Conservation (phyloP, 2,113 vertebrate genomes). For the Nematolebias whitei region DNA sequence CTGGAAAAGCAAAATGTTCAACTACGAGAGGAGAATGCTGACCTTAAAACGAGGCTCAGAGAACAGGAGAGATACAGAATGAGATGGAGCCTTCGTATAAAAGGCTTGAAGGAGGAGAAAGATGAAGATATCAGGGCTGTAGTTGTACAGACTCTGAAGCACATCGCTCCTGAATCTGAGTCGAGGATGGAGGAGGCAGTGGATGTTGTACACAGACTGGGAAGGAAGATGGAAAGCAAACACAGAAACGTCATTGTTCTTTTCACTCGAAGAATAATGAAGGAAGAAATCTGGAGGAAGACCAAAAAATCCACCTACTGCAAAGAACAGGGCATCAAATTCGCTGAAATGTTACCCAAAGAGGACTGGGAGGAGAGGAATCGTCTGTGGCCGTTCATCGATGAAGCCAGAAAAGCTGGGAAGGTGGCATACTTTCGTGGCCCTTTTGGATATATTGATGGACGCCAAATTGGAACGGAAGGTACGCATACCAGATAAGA, state of each 20-base stretch:
- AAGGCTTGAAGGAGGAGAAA: conserved; percentile 8
- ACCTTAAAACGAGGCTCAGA: neutral
- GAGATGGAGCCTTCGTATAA: neutral
- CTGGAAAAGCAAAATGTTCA: neutral
- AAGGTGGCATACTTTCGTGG: neutral
- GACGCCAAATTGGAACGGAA: neutral
- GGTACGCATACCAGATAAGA: neutral
- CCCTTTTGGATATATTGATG: neutral
- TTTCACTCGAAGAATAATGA: neutral
- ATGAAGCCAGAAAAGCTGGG: neutral
- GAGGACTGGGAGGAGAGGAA: neutral
- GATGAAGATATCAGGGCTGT: neutral
- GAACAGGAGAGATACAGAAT: neutral
- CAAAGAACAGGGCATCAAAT: neutral
- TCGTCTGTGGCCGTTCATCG: neutral
- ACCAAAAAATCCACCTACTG: neutral
- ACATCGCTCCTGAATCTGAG: neutral
- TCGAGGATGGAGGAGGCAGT: neutral
- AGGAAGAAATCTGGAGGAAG: neutral
- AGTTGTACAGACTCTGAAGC: neutral
- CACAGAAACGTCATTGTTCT: neutral
- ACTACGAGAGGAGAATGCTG: neutral
- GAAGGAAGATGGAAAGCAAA: neutral
- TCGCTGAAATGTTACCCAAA: neutral
- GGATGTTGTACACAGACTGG: neutral